phyloP scores from a whole-genome alignment of 2,113 vertebrate genomes.

The Emydocephalus ijimae region DNA sequence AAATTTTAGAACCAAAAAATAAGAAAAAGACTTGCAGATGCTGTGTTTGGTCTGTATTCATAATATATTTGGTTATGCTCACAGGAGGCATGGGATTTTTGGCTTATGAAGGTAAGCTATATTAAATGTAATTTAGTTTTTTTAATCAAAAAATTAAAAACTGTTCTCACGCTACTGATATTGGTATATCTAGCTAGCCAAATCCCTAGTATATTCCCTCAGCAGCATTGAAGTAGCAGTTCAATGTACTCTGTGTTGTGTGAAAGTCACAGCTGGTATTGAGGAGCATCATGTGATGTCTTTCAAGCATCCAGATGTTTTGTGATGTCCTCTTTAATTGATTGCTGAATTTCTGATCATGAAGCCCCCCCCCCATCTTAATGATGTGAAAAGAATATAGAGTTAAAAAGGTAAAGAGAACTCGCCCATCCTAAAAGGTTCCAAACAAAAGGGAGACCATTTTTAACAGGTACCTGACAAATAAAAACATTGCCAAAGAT shows the following conservation, averaged over 20 bases:
- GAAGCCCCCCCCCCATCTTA: not conserved
- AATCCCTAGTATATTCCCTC: not conserved
- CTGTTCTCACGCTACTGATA: not conserved
- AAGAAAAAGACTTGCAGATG: slow-evolving; percentile 38
- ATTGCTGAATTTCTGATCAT: not conserved
- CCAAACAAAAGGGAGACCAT: not conserved
- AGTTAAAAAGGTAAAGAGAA: not conserved
- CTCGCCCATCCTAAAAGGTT: not conserved
- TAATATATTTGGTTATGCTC: slow-evolving; percentile 62
- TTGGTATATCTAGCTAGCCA: not conserved
- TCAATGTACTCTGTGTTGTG: not conserved
- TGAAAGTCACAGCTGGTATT: not conserved
- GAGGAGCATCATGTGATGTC: not conserved
- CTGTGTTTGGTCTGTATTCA: not conserved
- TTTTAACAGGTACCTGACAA: not conserved
- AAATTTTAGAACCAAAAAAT: slow-evolving; percentile 57
- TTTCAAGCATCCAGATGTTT: not conserved
- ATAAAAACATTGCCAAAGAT: not conserved
- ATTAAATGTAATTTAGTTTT: not conserved
- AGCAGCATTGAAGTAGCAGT: not conserved
- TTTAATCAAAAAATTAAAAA: not conserved
- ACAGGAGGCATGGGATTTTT: slow-evolving; percentile 44
- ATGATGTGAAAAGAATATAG: not conserved
- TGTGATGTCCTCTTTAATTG: not conserved
- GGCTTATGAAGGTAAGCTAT: slow-evolving; percentile 58